phyloP scores from a whole-genome alignment of 2,888 invertebrate genomes.

The Catocala fraxini region DNA sequence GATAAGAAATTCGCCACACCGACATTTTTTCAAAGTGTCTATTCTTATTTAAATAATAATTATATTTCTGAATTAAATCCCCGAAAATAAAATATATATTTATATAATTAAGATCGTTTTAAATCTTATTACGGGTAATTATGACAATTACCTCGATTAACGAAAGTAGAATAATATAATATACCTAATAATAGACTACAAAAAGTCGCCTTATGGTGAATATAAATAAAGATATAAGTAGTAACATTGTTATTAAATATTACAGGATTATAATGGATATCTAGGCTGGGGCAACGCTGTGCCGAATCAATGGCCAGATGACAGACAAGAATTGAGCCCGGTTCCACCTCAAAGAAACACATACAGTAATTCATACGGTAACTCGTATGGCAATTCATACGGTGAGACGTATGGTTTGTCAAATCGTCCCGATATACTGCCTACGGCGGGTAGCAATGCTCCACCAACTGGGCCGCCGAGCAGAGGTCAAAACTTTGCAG shows the following conservation, averaged over 20 bases:
- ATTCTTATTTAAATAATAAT: too few species aligned
- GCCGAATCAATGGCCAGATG: slow-evolving; percentile 34
- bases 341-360: slow-evolving; percentile 32
- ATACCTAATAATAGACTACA: too few species aligned
- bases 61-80: too few species aligned
- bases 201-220: too few species aligned
- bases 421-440: slow-evolving; percentile 37
- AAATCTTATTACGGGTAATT: too few species aligned
- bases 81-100: too few species aligned
- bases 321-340: slow-evolving; percentile 20
- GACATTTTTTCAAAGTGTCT: too few species aligned
- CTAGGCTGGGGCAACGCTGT: slow-evolving; percentile 39
- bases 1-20: too few species aligned
- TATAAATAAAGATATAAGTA: not conserved
- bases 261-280: slow-evolving; percentile 41
- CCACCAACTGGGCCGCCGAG: slow-evolving; percentile 20
- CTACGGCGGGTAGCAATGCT: too few species aligned
- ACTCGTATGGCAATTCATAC: slow-evolving; percentile 35
- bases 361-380: slow-evolving; percentile 40
- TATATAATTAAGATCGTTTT: too few species aligned
- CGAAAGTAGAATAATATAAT: too few species aligned
- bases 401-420: slow-evolving; percentile 52
- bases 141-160: too few species aligned
- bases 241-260: slow-evolving; percentile 11
- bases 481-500: slow-evolving; percentile 67